Conservation (phyloP, 2,113 vertebrate genomes). For the Peromyscus californicus region DNA sequence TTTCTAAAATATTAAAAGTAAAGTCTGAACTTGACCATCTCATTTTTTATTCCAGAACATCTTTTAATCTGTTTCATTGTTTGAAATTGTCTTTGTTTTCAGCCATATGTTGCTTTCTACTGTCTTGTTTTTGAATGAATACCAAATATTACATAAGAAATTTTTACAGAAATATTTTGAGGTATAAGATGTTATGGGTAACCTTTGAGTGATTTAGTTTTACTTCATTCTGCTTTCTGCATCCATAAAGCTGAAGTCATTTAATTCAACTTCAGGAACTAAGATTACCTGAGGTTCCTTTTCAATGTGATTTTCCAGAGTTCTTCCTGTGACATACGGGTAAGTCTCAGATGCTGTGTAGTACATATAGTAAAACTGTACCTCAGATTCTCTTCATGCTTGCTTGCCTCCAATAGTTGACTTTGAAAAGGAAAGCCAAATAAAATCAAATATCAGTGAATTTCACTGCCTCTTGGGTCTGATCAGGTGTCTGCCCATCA, state of each 20-base stretch:
- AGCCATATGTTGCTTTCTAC: neutral
- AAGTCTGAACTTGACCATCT: neutral
- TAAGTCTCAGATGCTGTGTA: neutral
- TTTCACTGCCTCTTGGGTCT: neutral
- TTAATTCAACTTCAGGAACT: neutral
- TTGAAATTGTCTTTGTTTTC: neutral
- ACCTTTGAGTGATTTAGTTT: neutral
- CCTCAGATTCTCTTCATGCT: neutral
- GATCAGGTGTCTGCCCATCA: neutral
- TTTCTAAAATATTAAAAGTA: neutral
- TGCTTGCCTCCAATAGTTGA: neutral
- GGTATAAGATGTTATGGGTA: neutral
- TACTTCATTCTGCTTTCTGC: neutral
- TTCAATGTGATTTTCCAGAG: neutral
- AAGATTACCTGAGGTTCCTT: neutral
- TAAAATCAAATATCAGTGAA: accelerated
- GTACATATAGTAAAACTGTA: neutral
- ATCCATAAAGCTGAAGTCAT: neutral
- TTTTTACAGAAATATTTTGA: neutral
- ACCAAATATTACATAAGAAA: neutral
- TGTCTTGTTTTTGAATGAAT: neutral
- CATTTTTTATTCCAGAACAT: neutral
- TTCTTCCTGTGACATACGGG: neutral
- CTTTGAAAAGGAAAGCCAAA: neutral
- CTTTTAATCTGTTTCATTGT: neutral